A percentile compares a stretch with the other conserved stretches of the same genome.
These are phyloP conservation scores for Osedax fenrisi DNA, from an alignment of 2,888 invertebrate genomes.

Conservation along the genomic window DNA sequence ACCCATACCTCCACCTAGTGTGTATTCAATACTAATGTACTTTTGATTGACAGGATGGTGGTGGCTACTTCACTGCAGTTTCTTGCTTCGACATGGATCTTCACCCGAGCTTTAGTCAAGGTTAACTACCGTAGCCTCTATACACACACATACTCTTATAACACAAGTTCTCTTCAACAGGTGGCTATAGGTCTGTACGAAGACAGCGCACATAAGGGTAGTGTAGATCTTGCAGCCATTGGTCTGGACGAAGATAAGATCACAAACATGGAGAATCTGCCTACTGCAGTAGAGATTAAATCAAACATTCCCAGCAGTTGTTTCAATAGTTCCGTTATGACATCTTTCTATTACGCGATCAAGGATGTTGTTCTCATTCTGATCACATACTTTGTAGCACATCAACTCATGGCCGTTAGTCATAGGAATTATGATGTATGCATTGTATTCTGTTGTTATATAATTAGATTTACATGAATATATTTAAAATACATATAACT, in stretches of 20 bases:
- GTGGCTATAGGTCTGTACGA: slow-evolving; percentile 21
- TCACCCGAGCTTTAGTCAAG: slow-evolving; percentile 30
- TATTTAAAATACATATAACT: too few relatives aligned
- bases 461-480: too few relatives aligned
- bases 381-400: slow-evolving; percentile 33
- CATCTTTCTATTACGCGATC: slow-evolving; percentile 42
- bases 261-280: slow-evolving; percentile 37
- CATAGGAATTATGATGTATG: too few relatives aligned
- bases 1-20: too few relatives aligned
- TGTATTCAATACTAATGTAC: too few relatives aligned
- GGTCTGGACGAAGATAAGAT: slow-evolving; percentile 23
- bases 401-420: slow-evolving; percentile 1
- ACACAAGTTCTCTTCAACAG: not conserved
- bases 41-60: slow-evolving; percentile 29
- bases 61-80: slow-evolving; percentile 34
- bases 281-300: slow-evolving; percentile 43
- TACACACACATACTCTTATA: not conserved
- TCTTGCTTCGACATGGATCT: slow-evolving; percentile 27
- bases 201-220: slow-evolving; percentile 21
- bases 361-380: slow-evolving; percentile 40
- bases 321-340: slow-evolving; percentile 39
- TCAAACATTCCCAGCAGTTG: slow-evolving; percentile 40
- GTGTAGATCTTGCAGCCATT: slow-evolving; percentile 25
- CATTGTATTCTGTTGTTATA: too few relatives aligned
- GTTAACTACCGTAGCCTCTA: not conserved